phyloP scores from a whole-genome alignment of 1,140 invertebrate genomes.

The Hylaeus volcanicus region DNA sequence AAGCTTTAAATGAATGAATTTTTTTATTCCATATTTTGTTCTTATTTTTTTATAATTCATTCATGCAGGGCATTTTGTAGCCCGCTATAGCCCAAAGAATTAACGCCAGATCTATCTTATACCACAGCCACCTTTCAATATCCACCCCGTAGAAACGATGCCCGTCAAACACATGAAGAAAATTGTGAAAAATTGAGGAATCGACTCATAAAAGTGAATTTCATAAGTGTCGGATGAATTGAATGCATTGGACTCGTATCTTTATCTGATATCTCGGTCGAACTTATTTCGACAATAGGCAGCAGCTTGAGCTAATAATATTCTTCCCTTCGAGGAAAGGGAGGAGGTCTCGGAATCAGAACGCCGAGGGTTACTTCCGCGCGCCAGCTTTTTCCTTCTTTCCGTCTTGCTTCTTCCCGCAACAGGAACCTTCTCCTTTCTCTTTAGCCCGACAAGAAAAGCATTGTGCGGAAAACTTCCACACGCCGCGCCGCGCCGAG shows the following conservation, averaged over 20 bases:
- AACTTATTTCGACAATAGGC: constrained; percentile 76
- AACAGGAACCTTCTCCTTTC: constrained; percentile 39
- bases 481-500: constrained; percentile 25
- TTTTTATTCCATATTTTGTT: no score
- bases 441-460: constrained; percentile 59
- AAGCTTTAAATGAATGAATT: no score
- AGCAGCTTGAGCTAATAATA: constrained; percentile 78
- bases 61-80: no score
- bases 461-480: constrained; percentile 70
- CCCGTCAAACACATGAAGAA: not conserved
- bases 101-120: not conserved
- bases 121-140: no score
- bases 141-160: not conserved
- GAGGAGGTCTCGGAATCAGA: constrained; percentile 52
- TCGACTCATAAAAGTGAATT: not conserved
- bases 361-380: constrained; percentile 50
- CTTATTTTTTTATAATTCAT: no score
- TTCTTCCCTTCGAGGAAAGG: constrained; percentile 67
- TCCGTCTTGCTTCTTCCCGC: constrained; percentile 21
- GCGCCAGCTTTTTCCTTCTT: constrained; percentile 52
- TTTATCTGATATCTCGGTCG: constrained; percentile 40
- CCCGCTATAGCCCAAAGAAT: no score
- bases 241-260: constrained; percentile 1
- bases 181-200: not conserved
- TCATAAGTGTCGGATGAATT: constrained; percentile 13